Evolutionary conservation across 2,797 vertebrate species (phyloP).

Genomic region (Alectoris magna): DNA sequence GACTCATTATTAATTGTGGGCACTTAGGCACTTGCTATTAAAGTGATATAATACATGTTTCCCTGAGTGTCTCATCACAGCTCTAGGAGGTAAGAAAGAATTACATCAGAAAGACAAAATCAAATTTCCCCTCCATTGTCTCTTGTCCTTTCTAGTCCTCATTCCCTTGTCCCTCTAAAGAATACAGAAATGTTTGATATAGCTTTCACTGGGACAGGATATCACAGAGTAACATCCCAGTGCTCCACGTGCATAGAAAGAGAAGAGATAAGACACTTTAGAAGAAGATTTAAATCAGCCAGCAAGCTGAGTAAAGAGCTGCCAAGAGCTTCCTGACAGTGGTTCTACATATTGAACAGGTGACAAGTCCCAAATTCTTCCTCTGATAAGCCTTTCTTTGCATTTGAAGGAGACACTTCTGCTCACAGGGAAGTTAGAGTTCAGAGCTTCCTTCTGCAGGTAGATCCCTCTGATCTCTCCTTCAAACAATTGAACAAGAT

Average conservation of each 20-base stretch:
- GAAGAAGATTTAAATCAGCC: not conserved
- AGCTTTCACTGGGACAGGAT: not conserved
- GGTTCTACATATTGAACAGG: not conserved
- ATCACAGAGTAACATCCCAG: not conserved
- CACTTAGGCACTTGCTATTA: accelerated
- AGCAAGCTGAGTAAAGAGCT: not conserved
- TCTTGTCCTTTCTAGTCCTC: not conserved
- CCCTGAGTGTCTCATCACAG: not conserved
- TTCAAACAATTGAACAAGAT: not conserved
- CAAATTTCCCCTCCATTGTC: not conserved
- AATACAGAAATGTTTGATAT: not conserved
- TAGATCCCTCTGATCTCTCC: not conserved
- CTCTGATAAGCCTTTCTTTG: not conserved
- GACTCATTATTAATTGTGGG: not conserved
- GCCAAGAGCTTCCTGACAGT: not conserved
- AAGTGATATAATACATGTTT: not conserved
- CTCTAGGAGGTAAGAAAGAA: not conserved
- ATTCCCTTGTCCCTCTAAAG: no score
- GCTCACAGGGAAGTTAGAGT: not conserved
- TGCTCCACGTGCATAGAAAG: not conserved
- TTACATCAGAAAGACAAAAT: not conserved
- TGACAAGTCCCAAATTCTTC: not conserved
- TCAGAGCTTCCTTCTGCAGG: not conserved
- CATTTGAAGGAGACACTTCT: not conserved
- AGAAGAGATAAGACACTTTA: not conserved